Base-by-base conservation (phyloP, 2,888 invertebrate species). In the Dioctria linearis region DNA sequence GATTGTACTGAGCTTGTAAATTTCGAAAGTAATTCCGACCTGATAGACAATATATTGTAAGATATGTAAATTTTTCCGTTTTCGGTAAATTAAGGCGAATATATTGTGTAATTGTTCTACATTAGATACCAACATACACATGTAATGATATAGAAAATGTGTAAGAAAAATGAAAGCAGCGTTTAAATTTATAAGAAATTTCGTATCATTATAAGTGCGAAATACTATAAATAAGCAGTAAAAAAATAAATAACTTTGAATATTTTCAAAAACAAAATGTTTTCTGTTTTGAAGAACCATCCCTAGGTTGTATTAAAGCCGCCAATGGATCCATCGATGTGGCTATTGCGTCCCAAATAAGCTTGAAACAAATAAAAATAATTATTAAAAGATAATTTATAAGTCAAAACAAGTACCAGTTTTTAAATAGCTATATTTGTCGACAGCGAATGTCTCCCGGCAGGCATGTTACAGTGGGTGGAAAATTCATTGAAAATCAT, bases 41-140 rank as follows among this genome's bases (percentile, higher is more conserved):
- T 82, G 82, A 82, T 82, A 82, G 82, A 82, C 82, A 82, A 82
- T 82, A 82, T 82, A 78, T 25, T 82, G 80, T 82, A 76, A 76
- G 76, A 76, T 76, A 76, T 76, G 76, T 76, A 76, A 76, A 76
- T 76, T 61, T 76, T 73, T 63, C n/a, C n/a, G 39, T 61, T 25
- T 25, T 25, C 46, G 49, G 42, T 63, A 76, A 42, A 37, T 39
- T n/a, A 63, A 63, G 42, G 76, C 39, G 25, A 51, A 54, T 57
- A 42, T 57, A 59, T 69, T 39, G 73, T 63, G 46, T 63, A 76
- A 76, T 63, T 76, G 63, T 61, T 76, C 63, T 73, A 73, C 57
- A 73, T 73, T 76, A 76, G 76, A 76, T 46, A 76, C 76, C 59
- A 37, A 11, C 8, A 61, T 59, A 43, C 8, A 73, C 73, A 73